A percentile compares a stretch with the other conserved stretches of the same genome.
phyloP scores from a whole-genome alignment of 2,797 vertebrate species.

The Liparis tanakae region DNA sequence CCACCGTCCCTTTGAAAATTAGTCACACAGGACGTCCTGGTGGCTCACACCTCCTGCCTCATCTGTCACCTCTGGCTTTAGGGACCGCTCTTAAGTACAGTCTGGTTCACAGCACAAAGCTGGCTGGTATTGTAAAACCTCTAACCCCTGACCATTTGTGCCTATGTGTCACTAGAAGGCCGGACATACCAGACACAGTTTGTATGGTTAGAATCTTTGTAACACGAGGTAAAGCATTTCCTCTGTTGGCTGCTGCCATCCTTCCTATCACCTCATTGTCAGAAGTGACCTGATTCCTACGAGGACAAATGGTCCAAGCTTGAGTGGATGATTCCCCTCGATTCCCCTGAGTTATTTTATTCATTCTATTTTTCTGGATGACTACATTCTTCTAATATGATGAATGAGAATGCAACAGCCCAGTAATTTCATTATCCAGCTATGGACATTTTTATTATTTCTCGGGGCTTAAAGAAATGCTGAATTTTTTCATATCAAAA shows the following conservation, averaged over 20 bases:
- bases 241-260: slow-evolving; percentile 14
- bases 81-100: slow-evolving; percentile 50
- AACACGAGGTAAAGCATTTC: slow-evolving; percentile 30
- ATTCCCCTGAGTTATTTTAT: slow-evolving; percentile 62
- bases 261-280: slow-evolving; percentile 35
- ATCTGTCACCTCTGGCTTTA: slow-evolving; percentile 72
- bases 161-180: slow-evolving; percentile 44
- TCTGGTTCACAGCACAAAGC: slow-evolving; percentile 58
- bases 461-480: slow-evolving; percentile 51
- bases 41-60: slow-evolving; percentile 70
- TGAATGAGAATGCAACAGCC: slow-evolving; percentile 69
- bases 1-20: slow-evolving; percentile 61
- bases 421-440: slow-evolving; percentile 64
- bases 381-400: slow-evolving; percentile 73
- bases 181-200: slow-evolving; percentile 45
- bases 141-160: slow-evolving; percentile 73
- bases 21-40: slow-evolving; percentile 73
- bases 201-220: slow-evolving; percentile 23
- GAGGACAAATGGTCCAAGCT: slow-evolving; percentile 51
- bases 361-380: slow-evolving; percentile 58
- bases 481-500: slow-evolving; percentile 51
- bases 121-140: slow-evolving; percentile 62
- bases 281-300: slow-evolving; percentile 52
- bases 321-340: slow-evolving; percentile 70
- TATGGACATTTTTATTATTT: slow-evolving; percentile 63